These are phyloP conservation scores for Egretta garzetta DNA, from an alignment of 2,113 vertebrate genomes.

Conservation along the genomic window DNA sequence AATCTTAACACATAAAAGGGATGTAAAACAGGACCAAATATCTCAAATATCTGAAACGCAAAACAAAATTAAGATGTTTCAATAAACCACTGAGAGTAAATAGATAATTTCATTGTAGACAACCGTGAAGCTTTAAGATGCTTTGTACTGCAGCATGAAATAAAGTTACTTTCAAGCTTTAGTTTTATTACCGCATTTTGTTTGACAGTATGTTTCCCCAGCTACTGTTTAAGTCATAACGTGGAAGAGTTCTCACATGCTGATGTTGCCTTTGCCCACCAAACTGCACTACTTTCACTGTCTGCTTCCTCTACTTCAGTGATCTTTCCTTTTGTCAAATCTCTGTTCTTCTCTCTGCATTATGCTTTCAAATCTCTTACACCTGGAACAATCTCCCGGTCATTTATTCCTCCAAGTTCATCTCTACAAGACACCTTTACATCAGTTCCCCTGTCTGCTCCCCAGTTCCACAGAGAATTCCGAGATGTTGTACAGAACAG, in stretches of 20 bases:
- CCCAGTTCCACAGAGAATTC: neutral
- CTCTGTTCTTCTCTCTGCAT: neutral
- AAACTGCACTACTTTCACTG: neutral
- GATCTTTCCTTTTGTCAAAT: neutral
- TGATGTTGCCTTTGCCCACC: neutral
- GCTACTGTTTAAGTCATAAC: neutral
- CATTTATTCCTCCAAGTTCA: neutral
- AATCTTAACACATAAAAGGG: conserved; percentile 91
- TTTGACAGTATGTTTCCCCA: neutral
- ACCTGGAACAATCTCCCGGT: neutral
- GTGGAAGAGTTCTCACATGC: neutral
- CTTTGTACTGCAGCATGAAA: neutral
- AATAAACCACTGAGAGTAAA: neutral
- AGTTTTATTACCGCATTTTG: neutral
- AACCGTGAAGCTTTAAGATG: neutral
- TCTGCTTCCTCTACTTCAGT: neutral
- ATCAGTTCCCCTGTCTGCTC: neutral
- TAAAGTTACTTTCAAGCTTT: neutral
- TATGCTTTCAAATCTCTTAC: neutral
- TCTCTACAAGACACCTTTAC: neutral
- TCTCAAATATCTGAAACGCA: conserved; percentile 88
- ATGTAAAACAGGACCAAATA: conserved; percentile 92
- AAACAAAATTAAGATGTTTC: neutral
- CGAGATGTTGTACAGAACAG: neutral
- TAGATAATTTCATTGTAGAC: neutral